Evolutionary conservation across 2,797 vertebrate genomes (phyloP).

Genomic region (Smutsia temminckii): DNA sequence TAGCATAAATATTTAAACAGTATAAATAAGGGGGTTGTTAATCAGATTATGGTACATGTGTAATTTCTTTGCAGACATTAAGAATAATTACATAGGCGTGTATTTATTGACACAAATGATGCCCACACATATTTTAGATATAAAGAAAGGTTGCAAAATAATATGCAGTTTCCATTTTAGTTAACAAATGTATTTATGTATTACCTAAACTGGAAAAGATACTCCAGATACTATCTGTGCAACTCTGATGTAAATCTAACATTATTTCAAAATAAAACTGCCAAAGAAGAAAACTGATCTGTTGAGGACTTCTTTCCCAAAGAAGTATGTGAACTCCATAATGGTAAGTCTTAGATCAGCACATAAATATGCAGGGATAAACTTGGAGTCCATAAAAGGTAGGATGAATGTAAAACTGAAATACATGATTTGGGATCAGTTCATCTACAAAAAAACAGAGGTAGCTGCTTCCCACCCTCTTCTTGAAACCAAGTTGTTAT

Average conservation of each 20-base stretch:
- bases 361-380: not conserved
- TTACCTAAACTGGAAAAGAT: not conserved
- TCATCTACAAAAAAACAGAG: not conserved
- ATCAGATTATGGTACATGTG: not conserved
- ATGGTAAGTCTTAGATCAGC: not conserved
- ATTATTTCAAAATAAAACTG: not conserved
- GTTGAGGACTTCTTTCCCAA: not conserved
- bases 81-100: not conserved
- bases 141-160: not conserved
- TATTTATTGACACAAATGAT: not conserved
- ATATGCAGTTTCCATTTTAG: not conserved
- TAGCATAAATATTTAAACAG: not conserved
- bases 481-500: not conserved
- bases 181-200: not conserved
- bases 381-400: not conserved
- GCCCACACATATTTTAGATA: not conserved
- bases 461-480: not conserved
- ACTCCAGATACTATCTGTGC: not conserved
- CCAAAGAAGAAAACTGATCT: not conserved
- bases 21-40: not conserved
- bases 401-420: not conserved
- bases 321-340: not conserved
- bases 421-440: not conserved
- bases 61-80: not conserved
- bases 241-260: not conserved